Evolutionary conservation across 2,797 vertebrate genomes (phyloP).

Genomic region (Philypnodon macrostomus): DNA sequence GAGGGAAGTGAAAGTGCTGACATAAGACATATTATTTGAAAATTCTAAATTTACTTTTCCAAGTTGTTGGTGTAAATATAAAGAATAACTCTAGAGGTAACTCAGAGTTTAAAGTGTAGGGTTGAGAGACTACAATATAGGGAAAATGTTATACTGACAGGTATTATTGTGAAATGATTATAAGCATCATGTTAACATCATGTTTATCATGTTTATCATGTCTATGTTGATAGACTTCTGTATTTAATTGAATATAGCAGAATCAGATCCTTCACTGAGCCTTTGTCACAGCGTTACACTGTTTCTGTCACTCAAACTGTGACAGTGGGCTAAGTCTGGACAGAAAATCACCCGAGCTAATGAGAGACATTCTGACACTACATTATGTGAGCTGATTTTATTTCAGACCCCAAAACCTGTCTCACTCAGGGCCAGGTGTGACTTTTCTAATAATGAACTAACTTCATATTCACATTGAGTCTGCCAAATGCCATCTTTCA

Average conservation of each 20-base stretch:
- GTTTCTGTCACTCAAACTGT: conserved; percentile 54
- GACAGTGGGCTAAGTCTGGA: conserved; percentile 32
- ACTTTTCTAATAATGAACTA: conserved; percentile 70
- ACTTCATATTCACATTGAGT: conserved; percentile 64
- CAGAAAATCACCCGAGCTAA: conserved; percentile 57
- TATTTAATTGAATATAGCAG: too few relatives aligned
- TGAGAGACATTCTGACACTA: conserved; percentile 64
- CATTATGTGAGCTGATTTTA: conserved; percentile 46
- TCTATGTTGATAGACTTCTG: too few relatives aligned
- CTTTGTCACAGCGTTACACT: conserved; percentile 49
- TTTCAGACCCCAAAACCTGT: conserved; percentile 26
- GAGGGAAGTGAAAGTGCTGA: conserved; percentile 63
- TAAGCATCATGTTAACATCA: too few relatives aligned
- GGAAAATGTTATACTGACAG: too few relatives aligned
- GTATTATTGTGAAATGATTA: too few relatives aligned
- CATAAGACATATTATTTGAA: conserved; percentile 49
- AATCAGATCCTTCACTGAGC: conserved; percentile 20
- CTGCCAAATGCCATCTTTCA: conserved; percentile 70
- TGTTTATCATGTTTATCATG: too few relatives aligned
- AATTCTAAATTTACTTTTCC: conserved; percentile 42
- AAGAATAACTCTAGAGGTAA: neutral
- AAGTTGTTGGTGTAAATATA: conserved; percentile 11
- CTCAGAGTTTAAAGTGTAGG: neutral
- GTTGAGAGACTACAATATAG: too few relatives aligned
- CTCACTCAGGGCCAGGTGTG: conserved; percentile 43